phyloP scores from a whole-genome alignment of 2,797 vertebrate species.

The Kryptopterus vitreolus region DNA sequence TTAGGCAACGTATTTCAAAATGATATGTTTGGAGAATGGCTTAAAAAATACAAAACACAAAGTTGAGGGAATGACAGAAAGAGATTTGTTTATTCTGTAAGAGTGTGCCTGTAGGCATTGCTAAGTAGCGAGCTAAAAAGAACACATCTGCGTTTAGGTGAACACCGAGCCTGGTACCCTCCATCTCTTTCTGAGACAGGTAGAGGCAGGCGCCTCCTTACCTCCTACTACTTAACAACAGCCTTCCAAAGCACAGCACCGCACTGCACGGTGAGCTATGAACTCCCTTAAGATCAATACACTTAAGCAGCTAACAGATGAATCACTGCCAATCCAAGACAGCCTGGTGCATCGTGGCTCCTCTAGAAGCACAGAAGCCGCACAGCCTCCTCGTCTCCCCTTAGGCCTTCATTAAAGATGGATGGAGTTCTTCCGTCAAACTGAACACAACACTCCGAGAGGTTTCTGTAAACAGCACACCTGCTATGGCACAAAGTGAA shows the following conservation, averaged over 20 bases:
- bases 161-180: slow-evolving; percentile 17
- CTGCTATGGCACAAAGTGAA: slow-evolving; percentile 26
- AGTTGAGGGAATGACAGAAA: background rate
- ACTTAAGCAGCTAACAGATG: slow-evolving; percentile 34
- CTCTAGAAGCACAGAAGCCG: slow-evolving; percentile 16
- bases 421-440: slow-evolving; percentile 28
- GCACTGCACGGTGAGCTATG: slow-evolving; percentile 10
- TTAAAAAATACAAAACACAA: background rate
- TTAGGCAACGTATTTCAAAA: background rate
- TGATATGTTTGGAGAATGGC: background rate
- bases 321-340: slow-evolving; percentile 29
- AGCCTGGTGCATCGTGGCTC: slow-evolving; percentile 32
- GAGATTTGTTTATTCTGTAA: slow-evolving; percentile 6
- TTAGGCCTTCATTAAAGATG: slow-evolving; percentile 35
- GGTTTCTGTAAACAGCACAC: slow-evolving; percentile 32
- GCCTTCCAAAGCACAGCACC: slow-evolving; percentile 6
- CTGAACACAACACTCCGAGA: slow-evolving; percentile 4
- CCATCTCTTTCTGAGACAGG: slow-evolving; percentile 16
- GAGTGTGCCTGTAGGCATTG: background rate
- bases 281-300: slow-evolving; percentile 41
- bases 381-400: slow-evolving; percentile 26
- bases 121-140: background rate
- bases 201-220: slow-evolving; percentile 27
- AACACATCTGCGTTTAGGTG: slow-evolving; percentile 15
- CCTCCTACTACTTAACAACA: background rate